Percentiles rank a stretch among this genome's conserved stretches.
Conservation (phyloP, 2,888 invertebrate species). For the Caenorhabditis sp. region DNA sequence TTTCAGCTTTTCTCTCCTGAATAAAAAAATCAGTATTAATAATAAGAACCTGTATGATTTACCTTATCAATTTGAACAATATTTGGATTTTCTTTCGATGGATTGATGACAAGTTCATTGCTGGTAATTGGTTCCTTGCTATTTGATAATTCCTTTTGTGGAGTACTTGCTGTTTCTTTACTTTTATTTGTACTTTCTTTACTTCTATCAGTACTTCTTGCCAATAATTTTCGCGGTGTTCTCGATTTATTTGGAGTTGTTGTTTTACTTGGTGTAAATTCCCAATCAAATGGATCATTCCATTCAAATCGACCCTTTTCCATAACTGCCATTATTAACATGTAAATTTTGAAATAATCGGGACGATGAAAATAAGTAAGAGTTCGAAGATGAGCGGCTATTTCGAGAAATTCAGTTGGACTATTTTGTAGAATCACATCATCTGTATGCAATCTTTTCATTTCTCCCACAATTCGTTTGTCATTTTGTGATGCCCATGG, state of each 20-base stretch:
- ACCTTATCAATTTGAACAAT: not conserved
- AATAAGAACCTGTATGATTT: not conserved
- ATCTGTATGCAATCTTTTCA: constrained; percentile 46
- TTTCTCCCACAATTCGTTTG: constrained; percentile 51
- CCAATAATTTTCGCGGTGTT: not conserved
- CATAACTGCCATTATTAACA: constrained; percentile 42
- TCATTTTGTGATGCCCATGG: constrained; percentile 55
- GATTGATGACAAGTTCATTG: constrained; percentile 5
- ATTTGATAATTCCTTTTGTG: not conserved
- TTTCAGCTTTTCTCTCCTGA: constrained; percentile 4
- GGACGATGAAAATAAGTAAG: constrained; percentile 54
- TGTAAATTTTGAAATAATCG: constrained; percentile 48
- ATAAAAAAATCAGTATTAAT: not conserved
- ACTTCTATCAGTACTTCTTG: not conserved
- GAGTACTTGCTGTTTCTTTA: not conserved
- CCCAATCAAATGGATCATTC: constrained; percentile 43
- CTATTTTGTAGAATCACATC: constrained; percentile 51
- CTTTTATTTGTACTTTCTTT: not conserved
- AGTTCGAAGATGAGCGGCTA: constrained; percentile 45
- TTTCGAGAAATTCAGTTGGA: constrained; percentile 50
- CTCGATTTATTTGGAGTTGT: not conserved
- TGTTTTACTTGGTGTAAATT: constrained; percentile 3
- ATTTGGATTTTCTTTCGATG: constrained; percentile 8
- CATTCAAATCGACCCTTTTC: constrained; percentile 42
- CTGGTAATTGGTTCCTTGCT: constrained; percentile 12